Base-by-base conservation (phyloP, 2,888 invertebrate species). In the Lysandra coridon region DNA sequence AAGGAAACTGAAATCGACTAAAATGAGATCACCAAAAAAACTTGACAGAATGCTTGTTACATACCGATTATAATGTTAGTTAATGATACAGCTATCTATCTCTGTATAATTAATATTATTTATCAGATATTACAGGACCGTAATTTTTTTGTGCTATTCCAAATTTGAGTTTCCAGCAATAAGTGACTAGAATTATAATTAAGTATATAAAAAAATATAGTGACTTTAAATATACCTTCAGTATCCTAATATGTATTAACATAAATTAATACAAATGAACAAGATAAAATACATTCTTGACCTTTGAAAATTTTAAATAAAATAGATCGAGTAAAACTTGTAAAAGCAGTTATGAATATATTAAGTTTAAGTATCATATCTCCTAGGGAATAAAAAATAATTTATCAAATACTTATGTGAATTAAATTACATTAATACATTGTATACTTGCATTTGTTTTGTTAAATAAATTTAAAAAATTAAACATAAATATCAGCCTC, bases 261-360 rank as follows among this genome's bases (percentile, higher is more conserved):
- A 69, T 69, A 69, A 37, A 69, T 69, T 69, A 69, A 69, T 69
- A 69, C 69, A 69, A 69, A 69, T 69, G 14, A 69, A 69, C 33
- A 5, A 69, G 17, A 69, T 37, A 69, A 37, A 33, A 69, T 69
- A 69, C 12, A 69, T 14, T 69, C 69, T 69, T 69, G 69, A 69
- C 69, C 33, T 69, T 69, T 69, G 12, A 69, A 69, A 69, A 14
- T 10, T 49, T 49, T 49, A 37, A 14, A 69, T 69, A 69, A 69
- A 69, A 69, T 69, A 69, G 69, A 69, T 33, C 37, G 4, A 37
- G 69, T 69, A 69, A 5, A 69, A 69, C 69, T 69, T 69, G 69
- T 69, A 37, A 17, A 69, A 37, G 69, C 33, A 69, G 37, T 69
- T 69, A 37, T 69, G 69, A 69, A 49, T 69, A 69, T 23, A 69